Base-by-base conservation (phyloP, 2,113 vertebrate genomes). In the Thomomys bottae region DNA sequence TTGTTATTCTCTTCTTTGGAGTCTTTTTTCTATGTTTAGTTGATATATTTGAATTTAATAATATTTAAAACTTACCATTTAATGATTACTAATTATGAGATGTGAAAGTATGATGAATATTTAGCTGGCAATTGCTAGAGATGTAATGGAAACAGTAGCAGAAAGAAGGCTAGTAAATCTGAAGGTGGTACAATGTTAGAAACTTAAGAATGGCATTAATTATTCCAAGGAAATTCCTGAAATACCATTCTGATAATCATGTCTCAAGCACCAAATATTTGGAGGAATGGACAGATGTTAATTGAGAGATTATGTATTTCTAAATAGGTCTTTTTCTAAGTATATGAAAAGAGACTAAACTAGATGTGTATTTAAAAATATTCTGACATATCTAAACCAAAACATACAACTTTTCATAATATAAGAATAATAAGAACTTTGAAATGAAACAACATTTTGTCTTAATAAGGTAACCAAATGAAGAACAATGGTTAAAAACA, bases 41-140 rank as follows among this genome's bases (percentile, higher is more conserved):
- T 87, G 57, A 84, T 45, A 66, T 21, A 54, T 54, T 61, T 8
- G 71, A 78, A 63, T 63, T 54, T 61, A 92, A 8, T 15, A 1
- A 2, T 57, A 68, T 86, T 88, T 54, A 59, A 34, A 1, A 66
- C 1, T 18, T 70, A 84, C 42, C 82, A 38, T 77, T 94, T 89
- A 82, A n/a, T 94, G 14, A 70, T 83, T 87, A 83, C 92, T n/a
- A 89, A 71, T 64, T 76, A 89, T 84, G 59, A 92, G 87, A 26
- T n/a, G 18, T 68, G 6, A 90, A 80, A 68, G 12, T 67, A 42
- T 68, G 80, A 79, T 17, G 4, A 78, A 85, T 63, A 54, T 66
- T 63, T 87, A 59, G 75, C 8, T 79, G 7, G 54, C 40, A 57
- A 77, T 91, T 30, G 5, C 3, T 80, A 92, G 75, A 21, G 24